These are phyloP conservation scores for Thaumetopoea pityocampa DNA, from an alignment of 1,140 invertebrate genomes.

Conservation along the genomic window DNA sequence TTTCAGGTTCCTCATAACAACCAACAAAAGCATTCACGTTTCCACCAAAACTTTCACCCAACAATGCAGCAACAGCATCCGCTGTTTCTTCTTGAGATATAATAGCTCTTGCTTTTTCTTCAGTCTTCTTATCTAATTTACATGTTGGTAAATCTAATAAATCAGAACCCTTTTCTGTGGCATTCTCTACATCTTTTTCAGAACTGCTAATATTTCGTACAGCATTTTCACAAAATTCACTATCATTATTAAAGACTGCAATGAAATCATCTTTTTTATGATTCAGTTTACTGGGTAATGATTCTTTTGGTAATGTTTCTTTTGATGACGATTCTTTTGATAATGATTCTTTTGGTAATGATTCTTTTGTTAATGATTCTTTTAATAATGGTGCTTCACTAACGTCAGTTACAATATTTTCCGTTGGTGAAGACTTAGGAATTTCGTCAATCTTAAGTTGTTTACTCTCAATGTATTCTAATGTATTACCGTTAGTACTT, in stretches of 20 bases:
- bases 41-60: slow-evolving; percentile 88
- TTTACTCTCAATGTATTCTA: slow-evolving; percentile 35
- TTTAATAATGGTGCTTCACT: slow-evolving; percentile 55
- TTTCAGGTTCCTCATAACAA: slow-evolving; percentile 72
- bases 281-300: slow-evolving; percentile 28
- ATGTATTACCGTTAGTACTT: slow-evolving; percentile 31
- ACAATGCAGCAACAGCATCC: slow-evolving; percentile 90
- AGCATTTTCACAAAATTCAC: slow-evolving; percentile 86
- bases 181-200: slow-evolving; percentile 47
- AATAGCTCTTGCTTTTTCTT: slow-evolving; percentile 87
- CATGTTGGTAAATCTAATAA: slow-evolving; percentile 33
- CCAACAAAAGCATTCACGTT: slow-evolving; percentile 69
- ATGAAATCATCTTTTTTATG: slow-evolving; percentile 43
- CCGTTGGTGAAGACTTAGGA: slow-evolving; percentile 55
- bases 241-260: slow-evolving; percentile 39
- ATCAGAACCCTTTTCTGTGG: slow-evolving; percentile 26
- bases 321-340: slow-evolving; percentile 44
- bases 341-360: slow-evolving; percentile 44
- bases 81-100: slow-evolving; percentile 95
- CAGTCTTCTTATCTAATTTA: slow-evolving; percentile 76
- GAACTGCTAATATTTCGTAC: slow-evolving; percentile 78
- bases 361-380: slow-evolving; percentile 35
- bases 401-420: slow-evolving; percentile 55
- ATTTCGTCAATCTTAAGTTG: slow-evolving; percentile 52
- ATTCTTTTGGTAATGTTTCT: slow-evolving; percentile 53